Conservation (phyloP, 2,797 vertebrate species). For the Hypotaenidia philippensis region DNA sequence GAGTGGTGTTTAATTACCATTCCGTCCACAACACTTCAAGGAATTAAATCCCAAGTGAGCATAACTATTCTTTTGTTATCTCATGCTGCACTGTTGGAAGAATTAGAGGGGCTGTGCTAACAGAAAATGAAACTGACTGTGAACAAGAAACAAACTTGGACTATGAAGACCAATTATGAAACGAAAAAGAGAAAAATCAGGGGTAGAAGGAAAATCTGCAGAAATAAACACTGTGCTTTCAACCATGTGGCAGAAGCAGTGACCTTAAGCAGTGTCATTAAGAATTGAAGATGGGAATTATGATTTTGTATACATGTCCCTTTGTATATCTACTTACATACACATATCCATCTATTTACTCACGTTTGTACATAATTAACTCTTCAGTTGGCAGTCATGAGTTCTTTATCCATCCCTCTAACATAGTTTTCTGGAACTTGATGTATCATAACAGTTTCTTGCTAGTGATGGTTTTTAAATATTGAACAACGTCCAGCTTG, state of each 20-base stretch:
- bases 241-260: background rate
- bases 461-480: background rate
- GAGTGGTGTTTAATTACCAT: background rate
- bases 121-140: background rate
- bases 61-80: background rate
- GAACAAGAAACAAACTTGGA: background rate
- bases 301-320: background rate
- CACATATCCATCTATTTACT: background rate
- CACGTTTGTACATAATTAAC: background rate
- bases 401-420: background rate
- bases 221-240: background rate
- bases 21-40: background rate
- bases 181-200: background rate
- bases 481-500: background rate
- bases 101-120: background rate
- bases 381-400: background rate
- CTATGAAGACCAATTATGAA: background rate
- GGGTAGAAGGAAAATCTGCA: accelerated
- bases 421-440: background rate
- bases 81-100: background rate
- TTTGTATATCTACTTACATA: background rate
- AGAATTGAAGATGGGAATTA: background rate
- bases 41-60: conserved; percentile 11
- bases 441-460: background rate
- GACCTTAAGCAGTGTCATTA: background rate